Conservation (phyloP, 2,797 vertebrate species). For the Danio jaintianensis region DNA sequence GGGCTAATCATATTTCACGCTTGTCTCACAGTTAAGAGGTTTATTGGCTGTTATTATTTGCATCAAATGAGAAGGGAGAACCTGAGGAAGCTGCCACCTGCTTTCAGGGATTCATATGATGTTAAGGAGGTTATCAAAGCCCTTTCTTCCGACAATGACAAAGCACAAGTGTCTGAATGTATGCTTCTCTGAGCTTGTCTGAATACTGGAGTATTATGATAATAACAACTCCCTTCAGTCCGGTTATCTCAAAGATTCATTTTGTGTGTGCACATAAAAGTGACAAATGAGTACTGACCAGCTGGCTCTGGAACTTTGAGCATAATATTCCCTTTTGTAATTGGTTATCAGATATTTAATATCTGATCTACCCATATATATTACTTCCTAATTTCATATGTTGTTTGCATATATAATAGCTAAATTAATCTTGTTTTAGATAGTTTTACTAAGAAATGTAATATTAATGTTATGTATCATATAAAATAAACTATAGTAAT, state of each 20-base stretch:
- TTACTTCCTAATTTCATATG: not conserved
- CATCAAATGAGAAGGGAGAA: slow-evolving; percentile 25
- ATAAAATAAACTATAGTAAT: not conserved
- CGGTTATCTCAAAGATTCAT: not conserved
- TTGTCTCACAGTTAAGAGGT: slow-evolving; percentile 31
- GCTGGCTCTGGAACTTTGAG: not conserved
- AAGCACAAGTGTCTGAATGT: not conserved
- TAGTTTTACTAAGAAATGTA: not conserved
- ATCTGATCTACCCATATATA: not conserved
- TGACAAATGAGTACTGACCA: not conserved
- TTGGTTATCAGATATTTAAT: not conserved
- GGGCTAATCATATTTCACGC: slow-evolving; percentile 32
- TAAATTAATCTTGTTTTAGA: not conserved
- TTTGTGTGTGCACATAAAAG: not conserved
- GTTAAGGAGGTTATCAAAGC: slow-evolving; percentile 16
- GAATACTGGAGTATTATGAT: slow-evolving; percentile 10
- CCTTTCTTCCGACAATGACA: not conserved
- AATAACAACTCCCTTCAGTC: not conserved
- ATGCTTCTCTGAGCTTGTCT: not conserved
- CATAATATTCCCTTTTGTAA: not conserved
- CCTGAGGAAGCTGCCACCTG: slow-evolving; percentile 19
- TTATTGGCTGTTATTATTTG: slow-evolving; percentile 32
- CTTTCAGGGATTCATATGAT: slow-evolving; percentile 7
- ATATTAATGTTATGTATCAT: too few relatives aligned
- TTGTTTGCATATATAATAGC: not conserved